Percentiles rank a stretch among this genome's conserved stretches.
Evolutionary conservation across 2,797 vertebrate species (phyloP).

Genomic region (Spinus olivaceus): DNA sequence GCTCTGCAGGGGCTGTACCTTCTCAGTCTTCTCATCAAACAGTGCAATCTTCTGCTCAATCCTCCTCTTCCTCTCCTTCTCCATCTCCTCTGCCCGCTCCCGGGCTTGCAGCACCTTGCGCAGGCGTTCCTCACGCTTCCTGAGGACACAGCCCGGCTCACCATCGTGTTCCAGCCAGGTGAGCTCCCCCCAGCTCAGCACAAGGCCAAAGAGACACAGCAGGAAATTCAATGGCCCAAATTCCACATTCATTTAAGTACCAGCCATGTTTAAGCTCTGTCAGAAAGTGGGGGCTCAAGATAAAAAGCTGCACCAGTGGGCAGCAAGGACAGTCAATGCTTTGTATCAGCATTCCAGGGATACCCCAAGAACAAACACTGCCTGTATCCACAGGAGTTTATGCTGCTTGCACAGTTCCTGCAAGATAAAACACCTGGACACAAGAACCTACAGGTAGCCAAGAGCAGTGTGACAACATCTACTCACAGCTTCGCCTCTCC

Average conservation of each 20-base stretch:
- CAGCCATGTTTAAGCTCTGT: background rate
- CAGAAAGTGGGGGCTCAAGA: background rate
- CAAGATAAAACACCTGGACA: background rate
- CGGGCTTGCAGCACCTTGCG: slow-evolving; percentile 88
- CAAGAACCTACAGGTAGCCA: background rate
- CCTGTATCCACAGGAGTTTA: background rate
- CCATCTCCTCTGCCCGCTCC: slow-evolving; percentile 86
- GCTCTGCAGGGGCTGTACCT: slow-evolving; percentile 68
- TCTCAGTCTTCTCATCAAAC: slow-evolving; percentile 89
- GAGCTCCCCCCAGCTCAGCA: background rate
- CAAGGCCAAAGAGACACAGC: background rate
- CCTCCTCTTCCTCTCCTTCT: slow-evolving; percentile 90
- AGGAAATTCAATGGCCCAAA: background rate
- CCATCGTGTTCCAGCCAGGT: fast-evolving
- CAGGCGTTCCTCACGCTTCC: slow-evolving; percentile 90
- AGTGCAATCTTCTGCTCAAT: slow-evolving; percentile 91
- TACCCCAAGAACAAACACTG: background rate
- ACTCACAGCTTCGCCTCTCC: slow-evolving; percentile 89
- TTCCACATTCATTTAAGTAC: background rate
- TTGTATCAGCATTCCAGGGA: background rate
- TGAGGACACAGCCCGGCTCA: slow-evolving; percentile 40
- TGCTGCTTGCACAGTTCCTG: background rate
- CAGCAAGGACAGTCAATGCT: background rate
- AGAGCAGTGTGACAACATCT: background rate
- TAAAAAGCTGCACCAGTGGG: background rate